A percentile compares a stretch with the other conserved stretches of the same genome.
Evolutionary conservation across 2,888 invertebrate species (phyloP).

Genomic region (Nomada lathburiana): DNA sequence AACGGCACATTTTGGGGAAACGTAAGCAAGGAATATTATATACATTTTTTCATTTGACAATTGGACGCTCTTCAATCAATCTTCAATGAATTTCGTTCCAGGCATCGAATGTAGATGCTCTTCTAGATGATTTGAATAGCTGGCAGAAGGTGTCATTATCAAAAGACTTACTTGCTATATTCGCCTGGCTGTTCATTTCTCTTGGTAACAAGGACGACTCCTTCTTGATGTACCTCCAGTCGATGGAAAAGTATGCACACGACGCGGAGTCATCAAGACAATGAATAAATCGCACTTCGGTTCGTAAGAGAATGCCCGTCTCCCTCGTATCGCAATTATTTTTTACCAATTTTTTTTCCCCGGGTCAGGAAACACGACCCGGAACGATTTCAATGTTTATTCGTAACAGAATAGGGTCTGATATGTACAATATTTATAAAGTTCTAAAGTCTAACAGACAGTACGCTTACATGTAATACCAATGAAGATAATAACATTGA

Average conservation of each 20-base stretch:
- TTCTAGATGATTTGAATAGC: constrained; percentile 69
- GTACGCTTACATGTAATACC: constrained; percentile 72
- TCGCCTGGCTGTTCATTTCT: constrained; percentile 80
- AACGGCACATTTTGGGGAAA: constrained; percentile 56
- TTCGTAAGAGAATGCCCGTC: no score
- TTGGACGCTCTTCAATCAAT: not conserved
- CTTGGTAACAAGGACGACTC: constrained; percentile 78
- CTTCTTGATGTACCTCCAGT: constrained; percentile 75
- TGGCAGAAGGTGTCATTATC: constrained; percentile 78
- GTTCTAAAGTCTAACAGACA: constrained; percentile 75
- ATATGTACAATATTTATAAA: constrained; percentile 83
- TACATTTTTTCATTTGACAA: not conserved
- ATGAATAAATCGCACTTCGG: constrained; percentile 4
- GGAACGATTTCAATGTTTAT: constrained; percentile 76
- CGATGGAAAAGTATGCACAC: constrained; percentile 76
- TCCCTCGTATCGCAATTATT: no score
- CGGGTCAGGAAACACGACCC: not conserved
- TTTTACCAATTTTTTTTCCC: not conserved
- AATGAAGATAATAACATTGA: constrained; percentile 68
- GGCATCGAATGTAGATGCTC: constrained; percentile 61
- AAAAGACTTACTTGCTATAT: constrained; percentile 77
- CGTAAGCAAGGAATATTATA: constrained; percentile 35
- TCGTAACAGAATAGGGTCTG: constrained; percentile 82
- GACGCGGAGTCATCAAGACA: constrained; percentile 38
- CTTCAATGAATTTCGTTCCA: constrained; percentile 42